phyloP scores from a whole-genome alignment of 1,140 invertebrate species.

The Pseudomyrmex sp. region DNA sequence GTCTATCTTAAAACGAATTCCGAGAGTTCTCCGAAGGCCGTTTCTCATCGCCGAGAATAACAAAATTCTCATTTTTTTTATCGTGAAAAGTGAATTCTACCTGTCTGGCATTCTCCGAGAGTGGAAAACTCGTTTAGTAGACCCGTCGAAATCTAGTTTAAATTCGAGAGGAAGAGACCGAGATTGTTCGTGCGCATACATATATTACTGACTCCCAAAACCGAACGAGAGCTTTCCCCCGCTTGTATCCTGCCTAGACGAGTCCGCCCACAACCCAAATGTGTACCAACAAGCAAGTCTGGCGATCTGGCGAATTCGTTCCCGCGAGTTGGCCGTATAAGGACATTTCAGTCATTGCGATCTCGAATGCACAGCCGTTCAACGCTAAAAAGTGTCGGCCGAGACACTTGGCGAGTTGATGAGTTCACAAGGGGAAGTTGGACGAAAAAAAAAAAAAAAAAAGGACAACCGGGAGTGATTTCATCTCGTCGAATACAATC shows the following conservation, averaged over 20 bases:
- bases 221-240: background rate
- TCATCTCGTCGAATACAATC: slow-evolving; percentile 37
- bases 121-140: slow-evolving; percentile 28
- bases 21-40: slow-evolving; percentile 1
- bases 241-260: slow-evolving; percentile 38
- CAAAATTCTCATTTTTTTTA: background rate
- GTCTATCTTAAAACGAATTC: background rate
- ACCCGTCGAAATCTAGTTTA: slow-evolving; percentile 17
- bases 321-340: slow-evolving; percentile 4
- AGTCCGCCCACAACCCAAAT: slow-evolving; percentile 44
- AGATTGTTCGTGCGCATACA: slow-evolving; percentile 6
- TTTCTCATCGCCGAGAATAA: background rate
- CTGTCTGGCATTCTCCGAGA: slow-evolving; percentile 18
- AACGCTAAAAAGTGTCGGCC: background rate
- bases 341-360: slow-evolving; percentile 21
- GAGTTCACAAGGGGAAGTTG: slow-evolving; percentile 27
- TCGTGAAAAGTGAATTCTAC: slow-evolving; percentile 34
- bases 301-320: background rate
- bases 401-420: slow-evolving; percentile 17
- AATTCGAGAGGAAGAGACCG: slow-evolving; percentile 19
- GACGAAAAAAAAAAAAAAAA: background rate
- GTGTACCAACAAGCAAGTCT: background rate
- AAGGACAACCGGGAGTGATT: slow-evolving; percentile 33
- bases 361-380: background rate
- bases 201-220: background rate